Evolutionary conservation across 2,113 vertebrate genomes (phyloP).

Genomic region (Atherinomorus stipes): DNA sequence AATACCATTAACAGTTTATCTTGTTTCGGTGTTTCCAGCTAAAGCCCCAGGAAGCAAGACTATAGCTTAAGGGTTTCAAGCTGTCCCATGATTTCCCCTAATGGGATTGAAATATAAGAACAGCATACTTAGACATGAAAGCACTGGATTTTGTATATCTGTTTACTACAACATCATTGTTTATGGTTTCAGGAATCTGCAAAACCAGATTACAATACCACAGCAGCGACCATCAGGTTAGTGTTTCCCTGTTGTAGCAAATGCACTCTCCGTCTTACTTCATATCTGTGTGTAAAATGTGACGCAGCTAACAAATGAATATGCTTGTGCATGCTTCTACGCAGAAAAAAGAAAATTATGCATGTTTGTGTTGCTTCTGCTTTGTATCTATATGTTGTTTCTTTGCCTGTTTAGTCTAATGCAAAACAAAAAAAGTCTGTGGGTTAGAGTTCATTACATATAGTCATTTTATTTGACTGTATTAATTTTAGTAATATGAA

Average conservation of each 20-base stretch:
- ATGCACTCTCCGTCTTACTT: background rate
- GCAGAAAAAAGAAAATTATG: background rate
- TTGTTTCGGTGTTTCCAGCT: no score
- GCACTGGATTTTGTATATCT: background rate
- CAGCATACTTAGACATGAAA: conserved; percentile 32
- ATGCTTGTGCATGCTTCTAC: background rate
- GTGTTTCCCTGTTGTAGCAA: conserved; percentile 51
- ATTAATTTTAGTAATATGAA: background rate
- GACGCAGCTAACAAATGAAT: background rate
- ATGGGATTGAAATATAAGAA: conserved; percentile 45
- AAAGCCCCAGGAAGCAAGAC: conserved; percentile 34
- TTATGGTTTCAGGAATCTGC: conserved; percentile 89
- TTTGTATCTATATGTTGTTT: background rate
- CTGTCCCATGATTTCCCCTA: conserved; percentile 64
- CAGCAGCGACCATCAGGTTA: conserved; percentile 95
- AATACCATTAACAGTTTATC: no score
- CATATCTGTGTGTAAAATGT: background rate
- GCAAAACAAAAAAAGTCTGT: no score
- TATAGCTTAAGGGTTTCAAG: conserved; percentile 55
- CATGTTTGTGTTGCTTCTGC: background rate
- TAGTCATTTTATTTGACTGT: background rate
- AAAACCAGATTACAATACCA: conserved; percentile 97
- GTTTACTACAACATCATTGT: conserved; percentile 24
- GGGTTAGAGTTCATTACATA: no score
- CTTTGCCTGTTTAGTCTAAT: no score